Conservation (phyloP, 2,797 vertebrate species). For the Danio albolineatus region DNA sequence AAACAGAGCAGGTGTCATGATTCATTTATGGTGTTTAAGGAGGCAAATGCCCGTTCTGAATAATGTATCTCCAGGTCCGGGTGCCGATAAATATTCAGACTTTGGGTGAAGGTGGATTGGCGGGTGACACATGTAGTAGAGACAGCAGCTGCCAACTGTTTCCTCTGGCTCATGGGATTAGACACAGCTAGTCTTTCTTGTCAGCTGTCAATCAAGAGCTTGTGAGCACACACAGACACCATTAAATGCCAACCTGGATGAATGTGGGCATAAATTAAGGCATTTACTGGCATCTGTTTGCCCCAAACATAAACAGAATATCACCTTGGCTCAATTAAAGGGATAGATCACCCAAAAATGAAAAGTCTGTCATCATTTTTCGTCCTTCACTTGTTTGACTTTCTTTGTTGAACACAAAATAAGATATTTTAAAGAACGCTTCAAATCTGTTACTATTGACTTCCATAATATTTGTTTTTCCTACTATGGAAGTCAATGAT, state of each 20-base stretch:
- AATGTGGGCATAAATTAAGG: conserved; percentile 11
- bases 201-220: conserved; percentile 46
- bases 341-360: too few relatives aligned
- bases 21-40: conserved; percentile 82
- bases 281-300: not conserved
- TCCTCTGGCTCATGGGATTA: conserved; percentile 67
- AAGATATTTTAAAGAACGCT: too few relatives aligned
- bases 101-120: conserved; percentile 64
- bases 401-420: too few relatives aligned
- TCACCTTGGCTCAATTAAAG: conserved; percentile 11
- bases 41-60: conserved; percentile 76
- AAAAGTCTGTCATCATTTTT: too few relatives aligned
- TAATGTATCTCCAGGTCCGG: conserved; percentile 77
- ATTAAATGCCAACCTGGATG: not conserved
- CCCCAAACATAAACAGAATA: not conserved
- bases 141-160: conserved; percentile 18
- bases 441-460: too few relatives aligned
- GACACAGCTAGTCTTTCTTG: conserved; percentile 34
- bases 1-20: conserved; percentile 79
- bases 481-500: too few relatives aligned
- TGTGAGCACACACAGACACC: conserved; percentile 16
- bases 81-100: conserved; percentile 79
- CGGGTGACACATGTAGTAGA: conserved; percentile 60
- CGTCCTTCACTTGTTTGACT: too few relatives aligned
- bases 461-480: too few relatives aligned